phyloP scores from a whole-genome alignment of 2,797 vertebrate genomes.

The Alosa sapidissima region DNA sequence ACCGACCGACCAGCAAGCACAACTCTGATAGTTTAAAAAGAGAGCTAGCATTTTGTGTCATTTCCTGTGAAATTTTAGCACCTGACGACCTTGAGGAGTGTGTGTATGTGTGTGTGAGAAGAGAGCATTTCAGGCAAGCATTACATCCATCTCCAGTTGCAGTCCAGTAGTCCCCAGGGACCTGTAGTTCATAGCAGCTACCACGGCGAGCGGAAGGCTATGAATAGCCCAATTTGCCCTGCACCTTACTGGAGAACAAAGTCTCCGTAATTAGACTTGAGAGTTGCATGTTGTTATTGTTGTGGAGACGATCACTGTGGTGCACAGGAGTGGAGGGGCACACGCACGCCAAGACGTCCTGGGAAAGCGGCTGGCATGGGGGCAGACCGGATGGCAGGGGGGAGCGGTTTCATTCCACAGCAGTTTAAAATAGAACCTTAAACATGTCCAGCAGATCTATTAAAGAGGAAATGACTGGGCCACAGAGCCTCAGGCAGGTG shows the following conservation, averaged over 20 bases:
- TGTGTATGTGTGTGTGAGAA: neutral
- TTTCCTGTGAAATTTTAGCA: conserved; percentile 8
- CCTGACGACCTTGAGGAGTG: neutral
- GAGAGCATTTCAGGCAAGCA: conserved; percentile 58
- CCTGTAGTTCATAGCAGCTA: conserved; percentile 59
- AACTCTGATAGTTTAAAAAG: neutral
- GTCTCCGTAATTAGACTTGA: conserved; percentile 60
- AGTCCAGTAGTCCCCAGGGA: conserved; percentile 55
- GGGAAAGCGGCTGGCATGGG: neutral
- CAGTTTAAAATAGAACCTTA: neutral
- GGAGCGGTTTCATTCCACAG: conserved; percentile 25
- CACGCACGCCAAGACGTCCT: neutral
- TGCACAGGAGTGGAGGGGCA: conserved; percentile 29
- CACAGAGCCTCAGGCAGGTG: neutral
- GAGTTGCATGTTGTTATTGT: conserved; percentile 55
- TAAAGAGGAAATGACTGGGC: neutral
- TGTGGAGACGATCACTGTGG: conserved; percentile 43
- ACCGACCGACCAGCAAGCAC: neutral
- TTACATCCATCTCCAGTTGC: conserved; percentile 73
- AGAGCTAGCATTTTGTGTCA: conserved; percentile 1
- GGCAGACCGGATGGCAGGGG: neutral
- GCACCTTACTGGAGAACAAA: conserved; percentile 62
- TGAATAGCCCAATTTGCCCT: conserved; percentile 67
- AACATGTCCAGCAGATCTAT: conserved; percentile 20
- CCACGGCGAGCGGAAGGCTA: conserved; percentile 64